Evolutionary conservation across 2,113 vertebrate genomes (phyloP).

Genomic region (Dasyprocta punctata): DNA sequence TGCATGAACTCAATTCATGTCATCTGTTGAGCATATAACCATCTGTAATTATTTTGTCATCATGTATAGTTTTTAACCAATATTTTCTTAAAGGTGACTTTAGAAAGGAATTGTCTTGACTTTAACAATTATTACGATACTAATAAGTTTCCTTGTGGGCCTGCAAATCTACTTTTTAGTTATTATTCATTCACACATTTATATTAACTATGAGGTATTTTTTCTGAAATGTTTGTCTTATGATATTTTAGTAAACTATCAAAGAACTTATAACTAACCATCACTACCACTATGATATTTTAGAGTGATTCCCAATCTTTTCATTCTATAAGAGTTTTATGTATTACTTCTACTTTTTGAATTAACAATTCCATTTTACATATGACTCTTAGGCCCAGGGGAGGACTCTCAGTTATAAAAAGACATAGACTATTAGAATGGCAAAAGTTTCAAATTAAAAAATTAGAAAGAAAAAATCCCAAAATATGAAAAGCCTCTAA

Average conservation of each 20-base stretch:
- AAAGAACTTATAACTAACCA: background rate
- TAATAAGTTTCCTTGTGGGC: background rate
- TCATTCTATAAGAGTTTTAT: background rate
- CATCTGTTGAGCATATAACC: background rate
- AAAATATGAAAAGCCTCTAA: background rate
- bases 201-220: background rate
- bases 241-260: background rate
- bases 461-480: background rate
- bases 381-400: background rate
- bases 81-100: conserved; percentile 32
- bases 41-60: background rate
- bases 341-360: background rate
- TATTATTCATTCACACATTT: background rate
- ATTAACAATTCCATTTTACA: conserved; percentile 11
- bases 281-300: background rate
- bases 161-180: background rate
- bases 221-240: background rate
- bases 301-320: background rate
- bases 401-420: conserved; percentile 15
- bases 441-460: conserved; percentile 6
- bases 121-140: background rate
- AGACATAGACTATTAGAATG: background rate
- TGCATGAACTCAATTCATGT: background rate
- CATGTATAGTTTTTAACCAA: background rate
- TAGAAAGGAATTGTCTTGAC: conserved; percentile 2